Evolutionary conservation across 2,113 vertebrate species (phyloP).

Genomic region (Mystacornis crossleyi): DNA sequence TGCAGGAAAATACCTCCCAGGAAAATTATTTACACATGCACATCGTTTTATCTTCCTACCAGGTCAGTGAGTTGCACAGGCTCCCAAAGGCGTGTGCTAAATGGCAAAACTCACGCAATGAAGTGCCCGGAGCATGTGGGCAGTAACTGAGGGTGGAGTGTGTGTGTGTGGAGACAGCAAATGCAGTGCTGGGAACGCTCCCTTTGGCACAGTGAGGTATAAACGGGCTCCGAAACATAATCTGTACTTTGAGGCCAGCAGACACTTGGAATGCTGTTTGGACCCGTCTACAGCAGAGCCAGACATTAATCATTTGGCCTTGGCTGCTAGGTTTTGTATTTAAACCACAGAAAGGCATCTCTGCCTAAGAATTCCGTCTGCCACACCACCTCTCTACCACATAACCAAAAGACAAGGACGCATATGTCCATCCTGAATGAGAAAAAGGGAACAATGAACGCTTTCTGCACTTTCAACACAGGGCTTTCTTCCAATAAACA

Average conservation of each 20-base stretch:
- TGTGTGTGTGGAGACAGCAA: not conserved
- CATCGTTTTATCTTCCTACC: not conserved
- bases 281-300: not conserved
- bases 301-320: not conserved
- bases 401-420: not conserved
- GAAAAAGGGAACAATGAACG: not conserved
- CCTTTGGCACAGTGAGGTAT: not conserved
- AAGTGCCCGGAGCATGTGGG: not conserved
- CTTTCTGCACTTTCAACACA: not conserved
- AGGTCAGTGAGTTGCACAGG: not conserved
- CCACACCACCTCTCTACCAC: not conserved
- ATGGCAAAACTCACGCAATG: fast-evolving
- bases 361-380: not conserved
- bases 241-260: not conserved
- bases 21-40: not conserved
- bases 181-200: not conserved
- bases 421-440: fast-evolving
- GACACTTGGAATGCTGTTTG: not conserved
- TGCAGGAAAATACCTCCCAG: not conserved
- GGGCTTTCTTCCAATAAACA: not conserved
- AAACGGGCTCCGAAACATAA: not conserved
- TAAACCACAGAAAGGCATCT: not conserved
- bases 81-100: not conserved
- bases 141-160: fast-evolving
- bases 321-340: not conserved